These are phyloP conservation scores for Propsilocerus akamusi DNA, from an alignment of 1,140 invertebrate species.

Conservation along the genomic window DNA sequence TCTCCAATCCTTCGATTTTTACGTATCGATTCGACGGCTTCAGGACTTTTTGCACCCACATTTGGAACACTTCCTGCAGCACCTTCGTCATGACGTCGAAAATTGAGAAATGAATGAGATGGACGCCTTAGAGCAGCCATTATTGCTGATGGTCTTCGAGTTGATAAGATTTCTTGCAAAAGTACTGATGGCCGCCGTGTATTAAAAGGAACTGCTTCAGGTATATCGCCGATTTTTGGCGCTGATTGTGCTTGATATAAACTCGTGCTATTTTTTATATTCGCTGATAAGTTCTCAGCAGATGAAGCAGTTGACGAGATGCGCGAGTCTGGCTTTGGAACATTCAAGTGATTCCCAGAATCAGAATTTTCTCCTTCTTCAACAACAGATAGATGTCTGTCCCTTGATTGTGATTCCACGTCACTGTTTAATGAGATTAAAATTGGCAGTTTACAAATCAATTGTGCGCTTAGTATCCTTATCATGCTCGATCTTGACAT, in stretches of 20 bases:
- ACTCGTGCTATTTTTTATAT: not conserved
- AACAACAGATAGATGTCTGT: not conserved
- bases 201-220: not conserved
- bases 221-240: not conserved
- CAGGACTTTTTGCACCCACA: conserved; percentile 12
- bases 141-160: conserved; percentile 22
- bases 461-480: no score
- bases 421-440: no score
- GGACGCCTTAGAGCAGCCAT: conserved; percentile 16
- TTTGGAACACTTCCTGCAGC: conserved; percentile 8
- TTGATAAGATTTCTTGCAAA: conserved; percentile 20
- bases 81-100: conserved; percentile 16
- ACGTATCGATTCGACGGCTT: conserved; percentile 18
- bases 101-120: not conserved
- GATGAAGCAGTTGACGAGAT: not conserved
- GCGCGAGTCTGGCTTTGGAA: not conserved
- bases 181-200: conserved; percentile 19
- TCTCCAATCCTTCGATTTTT: conserved; percentile 23
- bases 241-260: not conserved
- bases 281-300: not conserved
- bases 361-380: not conserved
- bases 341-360: not conserved
- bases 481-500: no score
- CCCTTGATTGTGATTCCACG: no score
- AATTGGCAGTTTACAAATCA: no score